Conservation (phyloP, 1,140 invertebrate species). For the Drosophila gunungcola region DNA sequence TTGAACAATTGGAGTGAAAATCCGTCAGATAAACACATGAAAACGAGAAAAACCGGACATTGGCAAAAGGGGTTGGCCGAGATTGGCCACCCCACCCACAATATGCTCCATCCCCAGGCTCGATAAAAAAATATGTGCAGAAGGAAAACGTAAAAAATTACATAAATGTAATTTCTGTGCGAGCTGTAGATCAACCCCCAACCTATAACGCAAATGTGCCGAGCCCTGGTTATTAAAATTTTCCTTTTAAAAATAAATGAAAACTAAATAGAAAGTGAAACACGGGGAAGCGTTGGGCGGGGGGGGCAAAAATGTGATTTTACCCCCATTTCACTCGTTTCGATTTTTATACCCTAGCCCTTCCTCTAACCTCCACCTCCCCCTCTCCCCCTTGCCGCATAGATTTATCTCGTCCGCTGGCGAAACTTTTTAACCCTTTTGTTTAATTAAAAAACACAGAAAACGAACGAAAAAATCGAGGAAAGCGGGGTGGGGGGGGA, state of each 20-base stretch:
- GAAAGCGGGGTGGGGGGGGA: constrained; percentile 20
- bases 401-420: constrained; percentile 47
- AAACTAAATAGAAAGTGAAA: constrained; percentile 74
- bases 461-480: constrained; percentile 41
- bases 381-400: constrained; percentile 13
- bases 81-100: constrained; percentile 9
- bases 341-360: constrained; percentile 7
- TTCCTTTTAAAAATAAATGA: constrained; percentile 80
- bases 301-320: constrained; percentile 73
- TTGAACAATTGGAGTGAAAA: constrained; percentile 36
- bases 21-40: constrained; percentile 23
- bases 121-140: constrained; percentile 28
- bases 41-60: constrained; percentile 29
- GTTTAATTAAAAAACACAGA: constrained; percentile 79
- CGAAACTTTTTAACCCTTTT: constrained; percentile 81
- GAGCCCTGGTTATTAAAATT: constrained; percentile 79
- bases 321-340: constrained; percentile 59
- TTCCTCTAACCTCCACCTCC: not conserved
- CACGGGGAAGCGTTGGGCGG: constrained; percentile 9
- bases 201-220: not conserved
- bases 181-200: constrained; percentile 21
- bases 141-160: constrained; percentile 53
- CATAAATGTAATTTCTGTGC: constrained; percentile 65
- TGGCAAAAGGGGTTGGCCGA: constrained; percentile 22
- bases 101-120: constrained; percentile 10